Conservation (phyloP, 2,888 invertebrate species). For the Cyrtodaria siliqua region DNA sequence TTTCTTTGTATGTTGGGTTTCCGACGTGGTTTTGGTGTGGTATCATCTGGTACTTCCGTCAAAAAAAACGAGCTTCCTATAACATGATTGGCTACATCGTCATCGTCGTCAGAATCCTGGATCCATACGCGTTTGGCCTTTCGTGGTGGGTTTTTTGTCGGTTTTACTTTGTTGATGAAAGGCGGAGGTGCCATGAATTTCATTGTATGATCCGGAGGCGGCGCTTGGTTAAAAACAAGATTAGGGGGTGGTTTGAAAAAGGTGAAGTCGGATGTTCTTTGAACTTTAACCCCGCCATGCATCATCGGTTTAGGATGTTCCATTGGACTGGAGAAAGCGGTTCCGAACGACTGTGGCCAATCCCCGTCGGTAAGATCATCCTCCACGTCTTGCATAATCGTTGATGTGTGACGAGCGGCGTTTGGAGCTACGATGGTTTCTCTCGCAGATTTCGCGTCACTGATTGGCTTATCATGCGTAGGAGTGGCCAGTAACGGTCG, state of each 20-base stretch:
- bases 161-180: constrained; percentile 26
- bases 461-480: constrained; percentile 3
- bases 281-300: constrained; percentile 36
- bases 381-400: constrained; percentile 8
- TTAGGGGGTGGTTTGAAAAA: constrained; percentile 36
- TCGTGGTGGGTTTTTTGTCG: background rate
- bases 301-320: constrained; percentile 45
- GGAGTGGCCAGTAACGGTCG: background rate
- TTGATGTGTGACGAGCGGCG: constrained; percentile 23
- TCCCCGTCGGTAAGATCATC: background rate
- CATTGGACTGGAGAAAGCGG: constrained; percentile 9
- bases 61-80: constrained; percentile 35
- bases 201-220: constrained; percentile 15
- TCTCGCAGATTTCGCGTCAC: constrained; percentile 32
- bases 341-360: constrained; percentile 22
- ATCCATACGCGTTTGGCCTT: too few relatives aligned
- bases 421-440: constrained; percentile 39
- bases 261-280: constrained; percentile 22
- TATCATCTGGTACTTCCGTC: constrained; percentile 37
- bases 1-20: background rate
- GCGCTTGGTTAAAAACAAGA: constrained; percentile 22
- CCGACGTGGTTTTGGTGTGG: constrained; percentile 8
- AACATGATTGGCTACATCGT: background rate
- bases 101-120: too few relatives aligned
- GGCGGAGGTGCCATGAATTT: constrained; percentile 34